These are phyloP conservation scores for Melanaphis sacchari DNA, from an alignment of 1,140 invertebrate genomes.

Conservation along the genomic window DNA sequence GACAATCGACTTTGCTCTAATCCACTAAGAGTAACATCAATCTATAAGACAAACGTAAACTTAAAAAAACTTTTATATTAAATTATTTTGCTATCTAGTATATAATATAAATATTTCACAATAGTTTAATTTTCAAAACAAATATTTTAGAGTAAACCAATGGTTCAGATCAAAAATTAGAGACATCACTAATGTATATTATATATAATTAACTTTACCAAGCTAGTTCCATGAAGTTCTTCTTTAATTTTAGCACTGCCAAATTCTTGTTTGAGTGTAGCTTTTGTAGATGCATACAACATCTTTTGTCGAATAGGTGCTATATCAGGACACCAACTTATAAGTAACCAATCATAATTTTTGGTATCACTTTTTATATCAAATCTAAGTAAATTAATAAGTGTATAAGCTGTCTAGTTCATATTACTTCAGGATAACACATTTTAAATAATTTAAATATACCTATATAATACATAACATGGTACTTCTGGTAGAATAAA, in stretches of 20 bases:
- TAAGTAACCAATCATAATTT: constrained; percentile 92
- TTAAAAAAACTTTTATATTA: background rate
- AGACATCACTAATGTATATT: background rate
- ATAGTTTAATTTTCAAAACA: background rate
- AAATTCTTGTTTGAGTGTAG: constrained; percentile 96
- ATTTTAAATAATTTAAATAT: constrained; percentile 59
- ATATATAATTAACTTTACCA: constrained; percentile 66
- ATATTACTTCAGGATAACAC: background rate
- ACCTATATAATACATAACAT: constrained; percentile 90
- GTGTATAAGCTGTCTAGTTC: background rate
- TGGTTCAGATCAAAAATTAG: background rate
- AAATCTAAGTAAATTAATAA: constrained; percentile 68
- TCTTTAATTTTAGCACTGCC: constrained; percentile 88
- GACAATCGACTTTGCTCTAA: constrained; percentile 81
- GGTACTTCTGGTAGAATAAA: constrained; percentile 87
- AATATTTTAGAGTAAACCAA: too few species aligned
- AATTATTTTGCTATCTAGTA: too few species aligned
- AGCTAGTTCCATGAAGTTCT: constrained; percentile 85
- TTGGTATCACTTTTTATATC: constrained; percentile 80
- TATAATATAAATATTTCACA: background rate
- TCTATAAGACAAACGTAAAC: constrained; percentile 65
- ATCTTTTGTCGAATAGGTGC: constrained; percentile 94
- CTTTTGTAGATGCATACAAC: constrained; percentile 98
- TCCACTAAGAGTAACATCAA: constrained; percentile 82
- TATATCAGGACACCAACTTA: constrained; percentile 93